A percentile compares a stretch with the other conserved stretches of the same genome.
These are phyloP conservation scores for Enteromius afrohamiltoni DNA, from an alignment of 2,797 vertebrate species.

Conservation along the genomic window DNA sequence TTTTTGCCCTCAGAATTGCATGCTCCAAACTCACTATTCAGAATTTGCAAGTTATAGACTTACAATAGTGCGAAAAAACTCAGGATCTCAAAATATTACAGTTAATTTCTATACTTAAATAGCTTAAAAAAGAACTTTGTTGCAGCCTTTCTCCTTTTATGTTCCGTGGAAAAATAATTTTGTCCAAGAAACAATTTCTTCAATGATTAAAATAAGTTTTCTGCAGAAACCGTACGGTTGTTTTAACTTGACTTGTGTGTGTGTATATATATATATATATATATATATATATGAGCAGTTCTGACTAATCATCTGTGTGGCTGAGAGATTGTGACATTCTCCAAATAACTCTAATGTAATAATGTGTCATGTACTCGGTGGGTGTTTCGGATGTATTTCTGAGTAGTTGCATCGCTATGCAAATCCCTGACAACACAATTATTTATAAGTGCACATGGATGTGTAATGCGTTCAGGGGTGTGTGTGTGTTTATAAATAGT, in stretches of 20 bases:
- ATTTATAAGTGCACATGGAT: neutral
- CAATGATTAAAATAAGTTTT: neutral
- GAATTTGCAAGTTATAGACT: too few relatives aligned
- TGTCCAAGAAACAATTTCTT: neutral
- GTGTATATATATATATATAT: too few relatives aligned
- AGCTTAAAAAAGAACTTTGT: neutral
- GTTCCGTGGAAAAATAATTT: neutral
- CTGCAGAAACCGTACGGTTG: neutral
- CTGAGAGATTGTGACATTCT: constrained; percentile 7
- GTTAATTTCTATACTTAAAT: neutral
- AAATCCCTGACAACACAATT: constrained; percentile 21
- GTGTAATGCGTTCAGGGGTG: constrained; percentile 5
- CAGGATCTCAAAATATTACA: too few relatives aligned
- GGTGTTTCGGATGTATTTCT: constrained; percentile 1
- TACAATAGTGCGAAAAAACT: too few relatives aligned
- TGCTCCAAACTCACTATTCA: neutral
- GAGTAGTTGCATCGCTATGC: neutral
- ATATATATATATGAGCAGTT: neutral
- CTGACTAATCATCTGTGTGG: neutral
- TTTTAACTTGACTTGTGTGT: neutral
- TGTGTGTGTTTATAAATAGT: neutral
- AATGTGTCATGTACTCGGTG: constrained; percentile 7
- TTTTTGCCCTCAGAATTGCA: neutral
- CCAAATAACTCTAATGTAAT: constrained; percentile 21
- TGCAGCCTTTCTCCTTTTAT: neutral